Evolutionary conservation across 2,113 vertebrate genomes (phyloP).

Genomic region (Arizona elegans): DNA sequence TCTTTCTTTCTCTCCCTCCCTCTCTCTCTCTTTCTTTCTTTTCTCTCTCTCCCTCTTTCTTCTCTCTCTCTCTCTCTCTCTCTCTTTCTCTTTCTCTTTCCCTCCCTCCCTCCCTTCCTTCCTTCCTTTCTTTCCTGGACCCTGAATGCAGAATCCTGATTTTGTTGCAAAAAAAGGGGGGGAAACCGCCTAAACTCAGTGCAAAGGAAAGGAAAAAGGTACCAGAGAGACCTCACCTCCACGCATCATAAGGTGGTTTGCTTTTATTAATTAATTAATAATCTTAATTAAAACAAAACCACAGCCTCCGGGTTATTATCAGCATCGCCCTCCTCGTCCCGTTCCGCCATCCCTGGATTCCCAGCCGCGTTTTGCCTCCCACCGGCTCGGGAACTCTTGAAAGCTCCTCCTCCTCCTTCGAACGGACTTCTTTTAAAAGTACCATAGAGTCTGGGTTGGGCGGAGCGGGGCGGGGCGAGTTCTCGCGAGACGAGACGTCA

Average conservation of each 20-base stretch:
- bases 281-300: neutral
- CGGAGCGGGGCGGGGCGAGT: rapidly evolving
- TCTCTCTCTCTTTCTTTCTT: too few species aligned
- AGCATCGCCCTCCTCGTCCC: neutral
- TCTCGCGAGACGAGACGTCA: neutral
- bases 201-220: neutral
- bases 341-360: neutral
- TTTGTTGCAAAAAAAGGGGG: neutral
- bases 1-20: too few species aligned
- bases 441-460: neutral
- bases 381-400: neutral
- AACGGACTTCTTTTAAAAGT: neutral
- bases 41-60: too few species aligned
- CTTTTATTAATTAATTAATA: neutral
- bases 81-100: too few species aligned
- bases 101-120: too few species aligned
- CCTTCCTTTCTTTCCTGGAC: too few species aligned
- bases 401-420: neutral
- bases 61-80: too few species aligned
- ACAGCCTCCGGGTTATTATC: neutral
- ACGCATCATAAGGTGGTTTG: neutral
- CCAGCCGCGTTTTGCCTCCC: neutral
- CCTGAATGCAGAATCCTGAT: neutral
- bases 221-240: neutral
- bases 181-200: neutral